Evolutionary conservation across 2,113 vertebrate genomes (phyloP).

Genomic region (Casuarius casuarius): DNA sequence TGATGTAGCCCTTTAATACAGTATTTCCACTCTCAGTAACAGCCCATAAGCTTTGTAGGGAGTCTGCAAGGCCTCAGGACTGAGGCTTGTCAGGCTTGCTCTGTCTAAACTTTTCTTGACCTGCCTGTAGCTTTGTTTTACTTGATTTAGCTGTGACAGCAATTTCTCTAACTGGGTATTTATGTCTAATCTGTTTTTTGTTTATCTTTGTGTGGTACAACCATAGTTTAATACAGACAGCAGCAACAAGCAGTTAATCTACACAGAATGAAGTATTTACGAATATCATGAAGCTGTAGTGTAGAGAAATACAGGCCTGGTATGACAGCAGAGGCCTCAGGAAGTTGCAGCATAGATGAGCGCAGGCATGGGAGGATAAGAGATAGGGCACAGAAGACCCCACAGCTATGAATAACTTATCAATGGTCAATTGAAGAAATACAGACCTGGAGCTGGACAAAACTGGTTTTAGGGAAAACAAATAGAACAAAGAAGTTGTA

Average conservation of each 20-base stretch:
- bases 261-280: not conserved
- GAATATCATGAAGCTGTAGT: not conserved
- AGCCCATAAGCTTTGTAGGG: not conserved
- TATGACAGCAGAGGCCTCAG: not conserved
- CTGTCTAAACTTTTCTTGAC: constrained; percentile 27
- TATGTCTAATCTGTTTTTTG: not conserved
- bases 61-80: not conserved
- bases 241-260: not conserved
- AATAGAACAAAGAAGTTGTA: not conserved
- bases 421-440: not conserved
- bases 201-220: constrained; percentile 16
- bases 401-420: not conserved
- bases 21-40: not conserved
- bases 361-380: not conserved
- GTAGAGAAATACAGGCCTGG: not conserved
- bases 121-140: not conserved
- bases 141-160: not conserved
- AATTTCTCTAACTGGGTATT: constrained; percentile 20
- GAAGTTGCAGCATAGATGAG: not conserved
- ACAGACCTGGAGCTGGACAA: not conserved
- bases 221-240: not conserved
- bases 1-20: not conserved
- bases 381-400: not conserved
- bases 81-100: not conserved
- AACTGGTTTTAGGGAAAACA: not conserved